Evolutionary conservation across 2,113 vertebrate genomes (phyloP).

Genomic region (Trichechus manatus): DNA sequence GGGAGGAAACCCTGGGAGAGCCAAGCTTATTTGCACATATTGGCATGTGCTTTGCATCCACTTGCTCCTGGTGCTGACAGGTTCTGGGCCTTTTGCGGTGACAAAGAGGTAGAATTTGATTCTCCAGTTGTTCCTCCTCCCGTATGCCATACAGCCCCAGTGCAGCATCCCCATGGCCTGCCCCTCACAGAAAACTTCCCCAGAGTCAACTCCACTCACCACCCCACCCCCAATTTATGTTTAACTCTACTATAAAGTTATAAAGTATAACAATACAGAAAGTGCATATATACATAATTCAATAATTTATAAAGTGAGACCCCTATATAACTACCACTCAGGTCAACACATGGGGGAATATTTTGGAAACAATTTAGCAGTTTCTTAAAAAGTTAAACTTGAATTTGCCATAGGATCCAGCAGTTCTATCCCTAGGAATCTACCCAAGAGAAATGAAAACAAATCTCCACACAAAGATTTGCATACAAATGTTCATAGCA

Average conservation of each 20-base stretch:
- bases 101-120: background rate
- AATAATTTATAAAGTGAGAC: background rate
- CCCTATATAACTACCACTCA: background rate
- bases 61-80: background rate
- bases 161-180: background rate
- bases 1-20: background rate
- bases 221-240: background rate
- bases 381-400: slow-evolving; percentile 13
- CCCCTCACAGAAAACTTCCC: background rate
- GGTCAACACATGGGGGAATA: background rate
- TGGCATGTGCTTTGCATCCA: background rate
- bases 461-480: background rate
- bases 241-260: background rate
- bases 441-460: background rate
- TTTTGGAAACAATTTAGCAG: background rate
- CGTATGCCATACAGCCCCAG: background rate
- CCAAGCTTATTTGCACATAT: background rate
- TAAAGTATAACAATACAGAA: slow-evolving; percentile 8
- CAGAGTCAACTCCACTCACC: no score
- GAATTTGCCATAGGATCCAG: background rate
- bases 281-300: background rate
- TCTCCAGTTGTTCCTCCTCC: background rate
- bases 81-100: background rate
- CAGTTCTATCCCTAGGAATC: background rate
- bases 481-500: background rate